A percentile compares a stretch with the other conserved stretches of the same genome.
phyloP scores from a whole-genome alignment of 2,797 vertebrate genomes.

The Sternotherus odoratus region DNA sequence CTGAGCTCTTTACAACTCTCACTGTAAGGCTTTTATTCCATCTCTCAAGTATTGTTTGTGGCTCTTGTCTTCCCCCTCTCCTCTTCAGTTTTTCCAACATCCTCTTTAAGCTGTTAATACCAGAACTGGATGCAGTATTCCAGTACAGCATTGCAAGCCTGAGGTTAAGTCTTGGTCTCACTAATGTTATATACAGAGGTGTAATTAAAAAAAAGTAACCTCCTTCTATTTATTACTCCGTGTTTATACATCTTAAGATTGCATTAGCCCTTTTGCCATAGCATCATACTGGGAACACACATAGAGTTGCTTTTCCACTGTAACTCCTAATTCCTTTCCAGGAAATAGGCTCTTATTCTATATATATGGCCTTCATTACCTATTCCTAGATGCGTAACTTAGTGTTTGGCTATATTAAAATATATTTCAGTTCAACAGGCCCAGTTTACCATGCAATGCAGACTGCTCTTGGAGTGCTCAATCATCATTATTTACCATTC shows the following conservation, averaged over 20 bases:
- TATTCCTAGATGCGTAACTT: background rate
- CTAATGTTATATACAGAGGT: background rate
- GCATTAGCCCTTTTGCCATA: background rate
- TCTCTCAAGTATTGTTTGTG: background rate
- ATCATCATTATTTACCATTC: background rate
- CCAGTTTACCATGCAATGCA: background rate
- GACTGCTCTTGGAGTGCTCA: rapidly evolving
- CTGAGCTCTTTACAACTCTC: background rate
- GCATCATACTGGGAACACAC: background rate
- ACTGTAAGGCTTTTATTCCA: background rate
- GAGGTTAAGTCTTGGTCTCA: background rate
- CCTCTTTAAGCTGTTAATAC: background rate
- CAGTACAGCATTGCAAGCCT: background rate
- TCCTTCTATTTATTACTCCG: background rate
- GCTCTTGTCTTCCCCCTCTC: background rate
- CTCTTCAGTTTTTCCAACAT: background rate
- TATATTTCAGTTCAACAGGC: background rate
- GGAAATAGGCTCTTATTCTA: background rate
- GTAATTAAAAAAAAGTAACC: background rate
- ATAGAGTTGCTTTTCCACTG: background rate
- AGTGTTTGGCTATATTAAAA: background rate
- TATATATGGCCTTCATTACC: background rate
- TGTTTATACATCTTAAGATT: background rate
- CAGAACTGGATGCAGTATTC: background rate
- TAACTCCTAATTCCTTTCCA: background rate